A percentile compares a stretch with the other conserved stretches of the same genome.
Evolutionary conservation across 2,113 vertebrate genomes (phyloP).

Genomic region (Euleptes europaea): DNA sequence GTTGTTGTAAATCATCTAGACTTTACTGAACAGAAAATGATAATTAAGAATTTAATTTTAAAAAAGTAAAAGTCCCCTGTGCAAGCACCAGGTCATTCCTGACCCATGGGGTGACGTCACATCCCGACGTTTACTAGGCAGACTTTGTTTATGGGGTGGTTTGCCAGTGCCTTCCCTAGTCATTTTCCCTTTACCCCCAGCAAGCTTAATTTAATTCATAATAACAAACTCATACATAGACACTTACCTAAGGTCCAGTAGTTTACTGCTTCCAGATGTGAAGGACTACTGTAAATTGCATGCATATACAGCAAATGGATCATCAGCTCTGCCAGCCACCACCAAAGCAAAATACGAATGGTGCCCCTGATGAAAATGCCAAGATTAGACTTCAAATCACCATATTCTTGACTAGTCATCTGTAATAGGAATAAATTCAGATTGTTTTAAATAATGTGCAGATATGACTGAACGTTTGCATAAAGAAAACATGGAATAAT

Average conservation of each 20-base stretch:
- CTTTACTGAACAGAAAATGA: neutral
- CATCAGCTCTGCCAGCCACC: conserved; percentile 90
- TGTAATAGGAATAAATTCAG: conserved; percentile 58
- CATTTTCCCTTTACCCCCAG: too few relatives aligned
- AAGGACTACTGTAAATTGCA: conserved; percentile 83
- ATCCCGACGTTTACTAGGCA: too few relatives aligned
- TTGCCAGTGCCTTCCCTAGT: too few relatives aligned
- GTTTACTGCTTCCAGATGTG: conserved; percentile 83
- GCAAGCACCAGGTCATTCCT: too few relatives aligned
- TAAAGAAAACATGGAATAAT: neutral
- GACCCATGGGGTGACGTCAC: too few relatives aligned
- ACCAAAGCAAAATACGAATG: conserved; percentile 86
- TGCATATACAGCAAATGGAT: conserved; percentile 93
- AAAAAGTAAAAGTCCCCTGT: too few relatives aligned
- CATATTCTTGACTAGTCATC: conserved; percentile 78
- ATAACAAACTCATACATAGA: neutral
- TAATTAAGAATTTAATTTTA: too few relatives aligned
- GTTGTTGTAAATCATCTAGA: neutral
- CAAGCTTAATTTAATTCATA: neutral
- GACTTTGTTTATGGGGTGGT: too few relatives aligned
- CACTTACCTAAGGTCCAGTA: conserved; percentile 91
- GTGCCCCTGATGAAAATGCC: conserved; percentile 63
- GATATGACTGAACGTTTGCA: neutral
- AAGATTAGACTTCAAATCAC: conserved; percentile 55
- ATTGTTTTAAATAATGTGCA: conserved; percentile 1